Conservation (phyloP, 2,888 invertebrate species). For the Adineta ricciae region DNA sequence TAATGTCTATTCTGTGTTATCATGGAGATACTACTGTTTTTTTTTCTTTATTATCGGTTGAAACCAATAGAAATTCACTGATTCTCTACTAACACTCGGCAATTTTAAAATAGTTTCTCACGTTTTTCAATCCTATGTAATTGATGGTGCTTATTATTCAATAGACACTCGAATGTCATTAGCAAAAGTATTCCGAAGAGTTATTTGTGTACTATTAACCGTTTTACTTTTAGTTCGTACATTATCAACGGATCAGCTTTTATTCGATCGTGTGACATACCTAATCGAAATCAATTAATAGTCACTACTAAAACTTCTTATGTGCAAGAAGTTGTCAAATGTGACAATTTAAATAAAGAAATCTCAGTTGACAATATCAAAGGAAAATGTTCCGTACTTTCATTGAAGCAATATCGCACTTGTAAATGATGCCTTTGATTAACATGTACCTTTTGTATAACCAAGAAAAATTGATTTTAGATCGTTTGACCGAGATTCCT, state of each 20-base stretch:
- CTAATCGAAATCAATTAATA: conserved; percentile 52
- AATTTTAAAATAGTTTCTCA: too few relatives aligned
- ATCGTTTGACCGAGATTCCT: conserved; percentile 80
- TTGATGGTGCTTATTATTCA: too few relatives aligned
- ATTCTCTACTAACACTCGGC: too few relatives aligned
- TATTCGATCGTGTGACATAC: conserved; percentile 74
- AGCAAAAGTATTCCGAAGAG: too few relatives aligned
- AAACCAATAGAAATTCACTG: too few relatives aligned
- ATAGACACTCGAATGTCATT: too few relatives aligned
- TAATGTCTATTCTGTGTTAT: too few relatives aligned
- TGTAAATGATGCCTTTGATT: conserved; percentile 56
- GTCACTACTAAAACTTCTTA: conserved; percentile 63
- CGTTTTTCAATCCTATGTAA: too few relatives aligned
- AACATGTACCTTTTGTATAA: too few relatives aligned
- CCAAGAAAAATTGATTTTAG: conserved; percentile 54
- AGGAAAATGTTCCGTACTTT: conserved; percentile 78
- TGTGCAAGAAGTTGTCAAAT: conserved; percentile 81
- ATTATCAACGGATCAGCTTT: conserved; percentile 86
- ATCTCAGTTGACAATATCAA: conserved; percentile 80
- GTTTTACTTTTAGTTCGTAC: conserved; percentile 57
- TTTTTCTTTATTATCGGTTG: too few relatives aligned
- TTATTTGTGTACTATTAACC: background rate
- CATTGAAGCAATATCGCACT: conserved; percentile 75
- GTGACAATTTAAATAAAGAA: conserved; percentile 71
- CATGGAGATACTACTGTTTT: too few relatives aligned